Percentiles rank a stretch among this genome's conserved stretches.
These are phyloP conservation scores for Amiota communis DNA, from an alignment of 2,888 invertebrate species.

Conservation along the genomic window DNA sequence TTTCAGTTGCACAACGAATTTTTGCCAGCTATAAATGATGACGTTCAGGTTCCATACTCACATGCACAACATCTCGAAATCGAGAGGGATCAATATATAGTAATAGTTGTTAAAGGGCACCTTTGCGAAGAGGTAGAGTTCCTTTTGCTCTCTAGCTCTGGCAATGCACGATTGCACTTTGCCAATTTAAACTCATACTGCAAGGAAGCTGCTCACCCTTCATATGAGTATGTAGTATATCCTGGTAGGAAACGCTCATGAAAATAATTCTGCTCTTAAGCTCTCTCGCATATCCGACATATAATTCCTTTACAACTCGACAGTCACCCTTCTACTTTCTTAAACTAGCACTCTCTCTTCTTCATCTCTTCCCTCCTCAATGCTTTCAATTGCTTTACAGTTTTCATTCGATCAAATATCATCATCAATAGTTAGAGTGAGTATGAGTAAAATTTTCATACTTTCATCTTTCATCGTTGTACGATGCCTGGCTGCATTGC, in stretches of 20 bases:
- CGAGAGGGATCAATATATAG: too few species aligned
- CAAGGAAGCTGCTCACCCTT: not conserved
- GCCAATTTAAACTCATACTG: conserved; percentile 46
- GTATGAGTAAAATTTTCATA: too few species aligned
- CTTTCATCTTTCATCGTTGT: too few species aligned
- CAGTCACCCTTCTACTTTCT: not conserved
- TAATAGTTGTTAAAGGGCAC: too few species aligned
- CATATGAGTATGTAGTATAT: not conserved
- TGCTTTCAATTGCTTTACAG: too few species aligned
- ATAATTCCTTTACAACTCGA: not conserved
- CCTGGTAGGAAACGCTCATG: conserved; percentile 41
- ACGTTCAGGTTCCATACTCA: not conserved
- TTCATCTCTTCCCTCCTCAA: too few species aligned
- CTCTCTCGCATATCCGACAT: conserved; percentile 12
- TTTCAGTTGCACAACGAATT: too few species aligned
- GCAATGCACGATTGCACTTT: conserved; percentile 46
- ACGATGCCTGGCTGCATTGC: conserved; percentile 1
- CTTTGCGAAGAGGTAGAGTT: too few species aligned
- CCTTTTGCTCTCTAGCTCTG: not conserved
- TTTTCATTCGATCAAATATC: too few species aligned
- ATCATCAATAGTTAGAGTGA: too few species aligned
- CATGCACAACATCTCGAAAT: too few species aligned
- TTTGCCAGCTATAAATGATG: not conserved
- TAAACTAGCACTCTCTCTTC: too few species aligned
- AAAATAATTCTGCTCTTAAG: conserved; percentile 47